Conservation (phyloP, 1,140 invertebrate species). For the Papilio glaucus region DNA sequence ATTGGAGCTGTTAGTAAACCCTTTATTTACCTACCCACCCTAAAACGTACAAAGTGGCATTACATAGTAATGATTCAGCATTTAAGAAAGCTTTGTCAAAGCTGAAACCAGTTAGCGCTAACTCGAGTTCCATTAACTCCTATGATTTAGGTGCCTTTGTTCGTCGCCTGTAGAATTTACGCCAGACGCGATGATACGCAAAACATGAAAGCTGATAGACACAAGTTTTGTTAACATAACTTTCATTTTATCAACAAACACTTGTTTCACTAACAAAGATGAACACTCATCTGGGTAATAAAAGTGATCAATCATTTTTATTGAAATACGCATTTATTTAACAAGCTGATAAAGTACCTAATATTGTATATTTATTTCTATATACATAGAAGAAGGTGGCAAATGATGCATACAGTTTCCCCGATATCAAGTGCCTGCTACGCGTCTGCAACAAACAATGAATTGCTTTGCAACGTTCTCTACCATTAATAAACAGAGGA, state of each 20-base stretch:
- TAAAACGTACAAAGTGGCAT: background rate
- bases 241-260: constrained; percentile 4
- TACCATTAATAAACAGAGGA: too few relatives aligned
- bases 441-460: too few relatives aligned
- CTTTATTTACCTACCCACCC: background rate
- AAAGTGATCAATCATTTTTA: background rate
- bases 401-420: too few relatives aligned
- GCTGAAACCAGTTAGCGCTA: background rate
- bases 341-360: background rate
- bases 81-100: constrained; percentile 17
- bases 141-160: constrained; percentile 15
- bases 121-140: constrained; percentile 24
- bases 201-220: constrained; percentile 12
- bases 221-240: constrained; percentile 1
- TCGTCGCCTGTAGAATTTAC: background rate
- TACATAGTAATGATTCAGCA: background rate
- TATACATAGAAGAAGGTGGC: too few relatives aligned
- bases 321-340: background rate
- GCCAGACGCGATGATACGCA: constrained; percentile 8
- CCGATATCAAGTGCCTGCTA: too few relatives aligned
- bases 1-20: background rate
- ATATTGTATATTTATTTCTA: too few relatives aligned
- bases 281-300: background rate
- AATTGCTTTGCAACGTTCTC: too few relatives aligned
- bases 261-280: background rate